Base-by-base conservation (phyloP, 2,113 vertebrate genomes). In the Bagarius yarrelli region DNA sequence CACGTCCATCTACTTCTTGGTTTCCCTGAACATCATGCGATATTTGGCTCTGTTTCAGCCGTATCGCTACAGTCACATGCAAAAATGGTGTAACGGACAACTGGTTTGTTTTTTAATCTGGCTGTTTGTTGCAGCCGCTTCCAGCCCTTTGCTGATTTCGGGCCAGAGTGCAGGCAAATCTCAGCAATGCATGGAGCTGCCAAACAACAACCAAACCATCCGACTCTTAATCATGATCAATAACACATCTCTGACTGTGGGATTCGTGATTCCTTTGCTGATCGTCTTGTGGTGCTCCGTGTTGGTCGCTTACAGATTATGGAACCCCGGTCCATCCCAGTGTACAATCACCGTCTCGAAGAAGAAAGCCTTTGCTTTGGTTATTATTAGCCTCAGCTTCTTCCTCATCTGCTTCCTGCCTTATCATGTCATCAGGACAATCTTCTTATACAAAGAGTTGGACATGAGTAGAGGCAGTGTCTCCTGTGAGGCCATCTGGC, bases 361-460 rank as follows among this genome's bases (percentile, higher is more conserved):
- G 81, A 93, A 74, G 83, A 95, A 94, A 82, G 91, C 92, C 0
- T 79, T 89, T 18, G 84, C 70, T 80, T 89, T 94, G 66, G 88
- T 94, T 34, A 50, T 92, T 87, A 91, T 94, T 57, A 83, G 88
- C 50, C 86, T 94, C 57, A 25, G 87, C 79, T 81, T 93, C 72
- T 94, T 93, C 79, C 60, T 94, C 23, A 18, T 93, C 74, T 94
- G 93, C 21, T 95, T 95, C 83, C 83, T 95, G 81, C 94, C 94
- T 0, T 95, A 95, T 69, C 94, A 95, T 0, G 0, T 90, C 18
- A 87, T 95, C 73, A 40, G 91, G 52, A 93, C 91, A 1, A 1
- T 90, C 57, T 90, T 94, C 64, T 82, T 95, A 74, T 0, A 63
- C 3, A 5, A 57, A 3, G 55, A 25, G 1, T 0, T 27, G 16